Base-by-base conservation (phyloP, 2,113 vertebrate genomes). In the Vidua macroura region DNA sequence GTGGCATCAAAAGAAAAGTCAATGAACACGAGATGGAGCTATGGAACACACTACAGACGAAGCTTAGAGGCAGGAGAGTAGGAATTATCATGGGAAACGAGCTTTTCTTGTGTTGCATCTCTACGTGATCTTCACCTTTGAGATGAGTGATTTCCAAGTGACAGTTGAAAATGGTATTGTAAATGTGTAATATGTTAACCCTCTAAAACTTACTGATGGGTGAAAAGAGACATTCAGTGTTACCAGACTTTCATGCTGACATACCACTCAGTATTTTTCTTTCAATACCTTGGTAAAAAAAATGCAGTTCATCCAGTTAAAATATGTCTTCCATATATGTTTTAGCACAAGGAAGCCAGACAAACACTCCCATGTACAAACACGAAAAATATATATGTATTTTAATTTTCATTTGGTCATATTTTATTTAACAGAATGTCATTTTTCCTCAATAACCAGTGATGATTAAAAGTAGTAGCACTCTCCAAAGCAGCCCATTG, bases 351-450 rank as follows among this genome's bases (percentile, higher is more conserved):
- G 41, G 68, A 91, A 82, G 75, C 15, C 63, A 95, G 27, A 96
- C 66, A 95, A 96, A 80, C 39, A 93, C 35, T 83, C 43, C 43
- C 49, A 80, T 48, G 35, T 25, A 90, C 51, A 94, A 70, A 96
- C 74, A 96, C 81, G 35, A 12, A 94, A 97, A 81, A 97, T 93
- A 97, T 94, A 91, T 92, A 67, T 87, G 56, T 93, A 91, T 88
- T 93, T 96, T 77, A 95, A 96, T 94, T 96, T 97, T 96, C 86
- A 93, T 94, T 96, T 96, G 88, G 84, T 92, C 83, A 80, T 72
- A 86, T 96, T 98, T 97, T 98, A 97, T 96, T 98, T 91, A 95
- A 94, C 72, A 96, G 86, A 91, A 95, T 44, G 89, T 66, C 58
- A 93, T 95, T 95, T 63, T 91, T 93, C 63, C 60, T 97, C 82